Conservation (phyloP, 1,140 invertebrate genomes). For the Heliconius eleuchia region DNA sequence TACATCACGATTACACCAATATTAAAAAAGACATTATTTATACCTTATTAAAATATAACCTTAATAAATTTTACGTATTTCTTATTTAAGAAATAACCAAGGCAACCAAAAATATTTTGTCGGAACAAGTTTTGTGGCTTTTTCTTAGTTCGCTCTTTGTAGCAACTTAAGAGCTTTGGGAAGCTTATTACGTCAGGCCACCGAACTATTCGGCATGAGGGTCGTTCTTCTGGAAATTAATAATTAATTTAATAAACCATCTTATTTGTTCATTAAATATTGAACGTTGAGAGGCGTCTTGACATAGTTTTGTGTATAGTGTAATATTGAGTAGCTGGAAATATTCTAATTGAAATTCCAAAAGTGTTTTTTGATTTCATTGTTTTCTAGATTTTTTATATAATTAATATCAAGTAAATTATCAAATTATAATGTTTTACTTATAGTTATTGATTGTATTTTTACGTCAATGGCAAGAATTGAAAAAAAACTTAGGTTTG, state of each 20-base stretch:
- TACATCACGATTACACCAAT: no score
- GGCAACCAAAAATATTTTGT: constrained; percentile 35
- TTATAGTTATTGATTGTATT: no score
- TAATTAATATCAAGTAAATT: no score
- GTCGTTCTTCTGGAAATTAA: constrained; percentile 26
- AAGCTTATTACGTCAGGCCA: constrained; percentile 37
- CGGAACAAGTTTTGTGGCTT: constrained; percentile 38
- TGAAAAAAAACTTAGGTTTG: no score
- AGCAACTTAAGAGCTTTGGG: constrained; percentile 33
- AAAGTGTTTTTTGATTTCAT: no score
- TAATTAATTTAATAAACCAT: constrained; percentile 22
- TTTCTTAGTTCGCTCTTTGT: constrained; percentile 37
- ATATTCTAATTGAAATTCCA: no score
- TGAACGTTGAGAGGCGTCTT: background rate
- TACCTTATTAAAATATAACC: background rate
- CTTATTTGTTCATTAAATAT: constrained; percentile 19
- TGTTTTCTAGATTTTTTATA: no score
- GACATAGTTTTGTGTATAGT: constrained; percentile 4
- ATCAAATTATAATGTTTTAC: no score
- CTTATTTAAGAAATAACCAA: constrained; percentile 31
- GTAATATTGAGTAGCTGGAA: background rate
- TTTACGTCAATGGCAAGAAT: no score
- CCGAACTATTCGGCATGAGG: constrained; percentile 34
- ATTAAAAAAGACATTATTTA: background rate
- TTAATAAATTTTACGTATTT: background rate